Conservation (phyloP, 2,888 invertebrate species). For the Caenorhabditis macrosperma region DNA sequence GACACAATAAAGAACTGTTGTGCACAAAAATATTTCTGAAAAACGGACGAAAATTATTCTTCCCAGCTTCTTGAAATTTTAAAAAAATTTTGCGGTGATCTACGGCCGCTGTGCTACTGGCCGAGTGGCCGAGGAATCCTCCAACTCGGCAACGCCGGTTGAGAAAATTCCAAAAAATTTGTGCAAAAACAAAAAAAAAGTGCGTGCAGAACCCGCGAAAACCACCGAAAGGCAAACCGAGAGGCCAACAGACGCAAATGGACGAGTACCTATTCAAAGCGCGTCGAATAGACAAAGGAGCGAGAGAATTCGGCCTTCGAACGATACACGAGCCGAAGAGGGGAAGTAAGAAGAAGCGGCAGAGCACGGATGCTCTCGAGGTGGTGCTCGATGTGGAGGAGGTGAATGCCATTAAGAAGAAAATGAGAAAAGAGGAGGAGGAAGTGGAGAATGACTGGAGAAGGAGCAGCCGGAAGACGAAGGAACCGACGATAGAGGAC, state of each 20-base stretch:
- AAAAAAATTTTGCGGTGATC: too few relatives aligned
- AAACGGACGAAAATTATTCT: too few relatives aligned
- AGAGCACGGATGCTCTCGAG: slow-evolving; percentile 39
- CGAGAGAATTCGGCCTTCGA: slow-evolving; percentile 45
- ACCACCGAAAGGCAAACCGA: too few relatives aligned
- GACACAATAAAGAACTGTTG: too few relatives aligned
- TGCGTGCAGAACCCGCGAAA: too few relatives aligned
- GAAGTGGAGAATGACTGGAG: not conserved
- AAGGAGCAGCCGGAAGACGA: not conserved
- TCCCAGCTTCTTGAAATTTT: too few relatives aligned
- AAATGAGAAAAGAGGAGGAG: not conserved
- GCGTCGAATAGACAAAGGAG: slow-evolving; percentile 52
- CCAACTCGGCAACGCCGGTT: too few relatives aligned
- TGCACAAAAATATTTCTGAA: too few relatives aligned
- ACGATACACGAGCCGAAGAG: slow-evolving; percentile 43
- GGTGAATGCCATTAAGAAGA: slow-evolving; percentile 1
- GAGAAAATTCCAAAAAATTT: too few relatives aligned
- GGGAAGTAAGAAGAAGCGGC: slow-evolving; percentile 46
- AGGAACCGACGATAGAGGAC: not conserved
- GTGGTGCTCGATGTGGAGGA: not conserved
- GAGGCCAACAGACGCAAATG: slow-evolving; percentile 48
- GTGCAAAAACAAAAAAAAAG: too few relatives aligned
- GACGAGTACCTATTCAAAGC: slow-evolving; percentile 54
- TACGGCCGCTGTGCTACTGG: too few relatives aligned
- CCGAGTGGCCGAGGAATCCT: too few relatives aligned